phyloP scores from a whole-genome alignment of 2,113 vertebrate genomes.

The Fukomys damarensis region DNA sequence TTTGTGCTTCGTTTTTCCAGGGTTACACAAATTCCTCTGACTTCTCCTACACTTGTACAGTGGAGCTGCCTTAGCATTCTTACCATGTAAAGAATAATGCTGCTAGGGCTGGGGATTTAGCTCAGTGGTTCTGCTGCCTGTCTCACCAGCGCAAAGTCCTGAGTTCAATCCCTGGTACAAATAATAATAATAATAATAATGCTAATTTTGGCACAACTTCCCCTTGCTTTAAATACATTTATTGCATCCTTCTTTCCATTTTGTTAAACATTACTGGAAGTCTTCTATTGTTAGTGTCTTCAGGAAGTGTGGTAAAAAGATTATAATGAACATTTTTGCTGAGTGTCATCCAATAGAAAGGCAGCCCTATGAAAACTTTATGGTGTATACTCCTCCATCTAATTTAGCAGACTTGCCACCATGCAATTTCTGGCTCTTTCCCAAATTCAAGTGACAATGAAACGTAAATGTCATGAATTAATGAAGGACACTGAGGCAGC shows the following conservation, averaged over 20 bases:
- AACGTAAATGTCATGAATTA: background rate
- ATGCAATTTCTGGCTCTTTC: background rate
- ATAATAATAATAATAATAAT: too few species aligned
- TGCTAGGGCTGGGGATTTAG: too few species aligned
- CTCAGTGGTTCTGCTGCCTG: too few species aligned
- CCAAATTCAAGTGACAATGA: background rate
- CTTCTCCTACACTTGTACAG: background rate
- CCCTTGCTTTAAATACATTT: too few species aligned
- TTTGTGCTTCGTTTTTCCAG: background rate
- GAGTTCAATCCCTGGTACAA: too few species aligned
- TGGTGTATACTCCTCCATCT: background rate
- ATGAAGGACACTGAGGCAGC: background rate
- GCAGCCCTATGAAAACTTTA: background rate
- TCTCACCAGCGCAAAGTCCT: too few species aligned
- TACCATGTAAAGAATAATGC: background rate
- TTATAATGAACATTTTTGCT: background rate
- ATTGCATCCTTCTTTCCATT: background rate
- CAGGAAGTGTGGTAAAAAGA: background rate
- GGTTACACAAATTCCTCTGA: background rate
- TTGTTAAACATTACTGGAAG: background rate
- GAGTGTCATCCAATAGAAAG: background rate
- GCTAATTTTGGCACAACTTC: too few species aligned
- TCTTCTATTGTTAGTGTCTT: background rate
- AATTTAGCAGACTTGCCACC: background rate
- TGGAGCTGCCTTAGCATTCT: background rate